A percentile compares a stretch with the other conserved stretches of the same genome.
Conservation (phyloP, 2,113 vertebrate species). For the Podilymbus podiceps region DNA sequence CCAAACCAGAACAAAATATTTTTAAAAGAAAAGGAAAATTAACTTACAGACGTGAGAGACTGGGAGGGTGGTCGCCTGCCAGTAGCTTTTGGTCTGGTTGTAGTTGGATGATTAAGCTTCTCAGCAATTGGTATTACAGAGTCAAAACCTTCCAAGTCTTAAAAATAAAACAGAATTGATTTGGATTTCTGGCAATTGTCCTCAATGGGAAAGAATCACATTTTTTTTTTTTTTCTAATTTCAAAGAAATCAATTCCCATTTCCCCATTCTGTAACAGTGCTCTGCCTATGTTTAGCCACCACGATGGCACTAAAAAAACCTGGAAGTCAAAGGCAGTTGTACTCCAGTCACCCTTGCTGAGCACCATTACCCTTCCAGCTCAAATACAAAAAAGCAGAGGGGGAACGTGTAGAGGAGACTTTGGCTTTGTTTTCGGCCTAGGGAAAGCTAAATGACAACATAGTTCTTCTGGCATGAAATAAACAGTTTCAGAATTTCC, state of each 20-base stretch:
- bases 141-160: slow-evolving; percentile 93
- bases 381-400: slow-evolving; percentile 4
- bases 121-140: slow-evolving; percentile 87
- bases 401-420: background rate
- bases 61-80: slow-evolving; percentile 95
- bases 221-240: background rate
- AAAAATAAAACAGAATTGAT: slow-evolving; percentile 63
- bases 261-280: background rate
- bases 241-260: slow-evolving; percentile 20
- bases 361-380: background rate
- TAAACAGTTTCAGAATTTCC: background rate
- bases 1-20: background rate
- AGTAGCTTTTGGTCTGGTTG: slow-evolving; percentile 88
- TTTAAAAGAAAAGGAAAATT: slow-evolving; percentile 15
- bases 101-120: slow-evolving; percentile 94
- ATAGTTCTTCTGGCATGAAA: background rate
- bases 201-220: slow-evolving; percentile 37
- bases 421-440: background rate
- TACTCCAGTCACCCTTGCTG: background rate
- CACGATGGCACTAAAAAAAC: background rate
- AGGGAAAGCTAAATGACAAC: background rate
- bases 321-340: slow-evolving; percentile 6
- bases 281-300: background rate
- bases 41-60: slow-evolving; percentile 90
- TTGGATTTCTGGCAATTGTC: slow-evolving; percentile 14